phyloP scores from a whole-genome alignment of 2,888 invertebrate genomes.

The Oscheius sp. region DNA sequence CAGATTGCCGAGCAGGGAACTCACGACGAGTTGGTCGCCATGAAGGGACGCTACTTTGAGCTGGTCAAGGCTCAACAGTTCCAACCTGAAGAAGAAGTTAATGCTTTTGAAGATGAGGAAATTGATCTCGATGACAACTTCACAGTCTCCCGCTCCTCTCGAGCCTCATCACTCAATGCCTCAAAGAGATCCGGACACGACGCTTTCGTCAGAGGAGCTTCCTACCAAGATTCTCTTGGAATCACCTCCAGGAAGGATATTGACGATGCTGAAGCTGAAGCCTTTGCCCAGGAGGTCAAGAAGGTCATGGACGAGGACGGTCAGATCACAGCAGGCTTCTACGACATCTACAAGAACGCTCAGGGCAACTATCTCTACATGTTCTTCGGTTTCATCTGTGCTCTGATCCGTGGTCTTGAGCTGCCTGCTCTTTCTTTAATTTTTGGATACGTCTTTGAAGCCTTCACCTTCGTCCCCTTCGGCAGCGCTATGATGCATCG shows the following conservation, averaged over 20 bases:
- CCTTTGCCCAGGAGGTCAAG: slow-evolving; percentile 53
- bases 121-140: slow-evolving; percentile 40
- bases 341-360: slow-evolving; percentile 58
- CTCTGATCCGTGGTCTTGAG: slow-evolving; percentile 75
- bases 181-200: slow-evolving; percentile 47
- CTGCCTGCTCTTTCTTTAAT: slow-evolving; percentile 76
- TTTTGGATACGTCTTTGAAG: slow-evolving; percentile 61
- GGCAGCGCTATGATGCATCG: slow-evolving; percentile 60
- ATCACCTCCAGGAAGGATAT: slow-evolving; percentile 25
- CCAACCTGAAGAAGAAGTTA: slow-evolving; percentile 52
- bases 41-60: slow-evolving; percentile 58
- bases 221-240: slow-evolving; percentile 47
- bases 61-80: slow-evolving; percentile 68
- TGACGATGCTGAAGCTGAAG: slow-evolving; percentile 52
- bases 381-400: slow-evolving; percentile 38
- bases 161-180: slow-evolving; percentile 10
- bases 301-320: slow-evolving; percentile 42
- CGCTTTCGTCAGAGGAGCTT: slow-evolving; percentile 50
- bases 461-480: slow-evolving; percentile 50
- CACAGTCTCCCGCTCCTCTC: slow-evolving; percentile 20
- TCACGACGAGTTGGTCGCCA: slow-evolving; percentile 59
- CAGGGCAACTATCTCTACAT: slow-evolving; percentile 42
- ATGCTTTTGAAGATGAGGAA: slow-evolving; percentile 45
- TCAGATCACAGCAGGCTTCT: slow-evolving; percentile 52
- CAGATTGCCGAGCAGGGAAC: slow-evolving; percentile 61